phyloP scores from a whole-genome alignment of 53 echinoderm and acorn worm species.

The Hippasteria phrygiana region DNA sequence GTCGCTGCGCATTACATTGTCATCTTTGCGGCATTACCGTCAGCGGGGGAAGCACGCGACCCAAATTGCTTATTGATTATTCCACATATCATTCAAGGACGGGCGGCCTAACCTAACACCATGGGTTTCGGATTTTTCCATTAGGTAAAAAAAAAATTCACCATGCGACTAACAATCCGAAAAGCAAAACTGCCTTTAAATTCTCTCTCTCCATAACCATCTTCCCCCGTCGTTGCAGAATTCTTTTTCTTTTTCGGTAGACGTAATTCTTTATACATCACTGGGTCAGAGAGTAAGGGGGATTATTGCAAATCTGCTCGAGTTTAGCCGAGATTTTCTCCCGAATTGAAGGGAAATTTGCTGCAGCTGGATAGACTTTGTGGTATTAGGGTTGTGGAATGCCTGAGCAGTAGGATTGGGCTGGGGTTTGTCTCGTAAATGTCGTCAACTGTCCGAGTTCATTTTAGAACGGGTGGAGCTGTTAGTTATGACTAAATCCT shows the following conservation, averaged over 20 bases:
- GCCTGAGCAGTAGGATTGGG: background rate
- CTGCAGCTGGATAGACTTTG: conserved; percentile 37
- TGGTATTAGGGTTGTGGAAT: conserved; percentile 28
- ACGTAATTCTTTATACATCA: background rate
- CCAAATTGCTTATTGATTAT: conserved; percentile 51
- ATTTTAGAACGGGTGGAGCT: background rate
- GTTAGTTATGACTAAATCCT: background rate
- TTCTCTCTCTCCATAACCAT: background rate
- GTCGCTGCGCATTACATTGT: conserved; percentile 27
- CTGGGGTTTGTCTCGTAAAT: background rate
- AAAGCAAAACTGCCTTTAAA: background rate
- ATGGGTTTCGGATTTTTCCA: background rate
- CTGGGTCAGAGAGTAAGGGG: background rate
- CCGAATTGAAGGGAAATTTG: conserved; percentile 38
- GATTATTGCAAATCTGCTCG: conserved; percentile 29
- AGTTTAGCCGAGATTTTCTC: conserved; percentile 41
- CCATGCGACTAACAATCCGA: background rate
- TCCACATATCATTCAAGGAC: conserved; percentile 21
- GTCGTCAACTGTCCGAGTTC: background rate
- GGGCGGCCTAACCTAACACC: background rate
- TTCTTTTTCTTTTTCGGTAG: background rate
- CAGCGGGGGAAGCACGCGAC: background rate
- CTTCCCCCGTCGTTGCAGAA: background rate
- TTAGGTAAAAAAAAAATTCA: background rate
- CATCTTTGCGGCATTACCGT: background rate